Conservation (phyloP, 2,888 invertebrate genomes). For the Amiota communis region DNA sequence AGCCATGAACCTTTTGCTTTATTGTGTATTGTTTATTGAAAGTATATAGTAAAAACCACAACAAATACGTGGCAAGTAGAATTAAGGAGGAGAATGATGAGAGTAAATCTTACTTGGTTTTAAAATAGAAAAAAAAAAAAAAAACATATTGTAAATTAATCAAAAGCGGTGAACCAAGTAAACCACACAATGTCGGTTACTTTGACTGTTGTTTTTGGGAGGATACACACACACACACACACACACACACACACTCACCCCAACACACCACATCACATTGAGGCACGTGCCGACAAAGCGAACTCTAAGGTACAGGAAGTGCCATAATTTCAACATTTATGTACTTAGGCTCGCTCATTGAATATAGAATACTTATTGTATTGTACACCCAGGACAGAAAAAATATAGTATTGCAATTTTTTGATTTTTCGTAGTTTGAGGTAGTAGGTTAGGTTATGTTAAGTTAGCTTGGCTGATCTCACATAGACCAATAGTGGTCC, state of each 20-base stretch:
- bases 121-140: background rate
- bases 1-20: no score
- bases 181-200: constrained; percentile 9
- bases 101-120: background rate
- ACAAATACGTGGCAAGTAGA: background rate
- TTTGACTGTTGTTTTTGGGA: background rate
- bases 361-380: no score
- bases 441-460: no score
- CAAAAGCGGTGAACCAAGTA: constrained; percentile 3
- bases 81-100: background rate
- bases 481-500: no score
- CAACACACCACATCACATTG: background rate
- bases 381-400: no score
- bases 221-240: no score
- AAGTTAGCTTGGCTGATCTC: no score
- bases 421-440: no score
- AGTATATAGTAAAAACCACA: background rate
- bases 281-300: constrained; percentile 14
- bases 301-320: constrained; percentile 7
- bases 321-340: background rate
- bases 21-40: no score
- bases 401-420: no score
- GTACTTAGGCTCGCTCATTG: background rate
- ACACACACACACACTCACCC: no score
- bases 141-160: background rate